A percentile compares a stretch with the other conserved stretches of the same genome.
Evolutionary conservation across 2,113 vertebrate genomes (phyloP).

Genomic region (Pterocles gutturalis): DNA sequence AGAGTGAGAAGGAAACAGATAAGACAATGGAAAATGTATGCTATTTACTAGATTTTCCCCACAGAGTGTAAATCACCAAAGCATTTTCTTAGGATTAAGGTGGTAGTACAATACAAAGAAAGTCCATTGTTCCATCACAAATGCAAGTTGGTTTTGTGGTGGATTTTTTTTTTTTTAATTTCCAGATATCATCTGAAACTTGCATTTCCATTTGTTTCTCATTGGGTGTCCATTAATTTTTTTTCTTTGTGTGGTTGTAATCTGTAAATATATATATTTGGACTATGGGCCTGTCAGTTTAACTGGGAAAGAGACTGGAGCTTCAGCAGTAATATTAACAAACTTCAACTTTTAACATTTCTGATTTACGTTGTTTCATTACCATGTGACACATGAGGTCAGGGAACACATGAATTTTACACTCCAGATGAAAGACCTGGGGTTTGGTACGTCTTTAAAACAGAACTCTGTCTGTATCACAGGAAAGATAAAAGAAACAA

Average conservation of each 20-base stretch:
- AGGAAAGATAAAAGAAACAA: slow-evolving; percentile 62
- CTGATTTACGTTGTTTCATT: slow-evolving; percentile 74
- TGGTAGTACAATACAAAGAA: background rate
- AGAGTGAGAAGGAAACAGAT: background rate
- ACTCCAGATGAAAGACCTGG: slow-evolving; percentile 65
- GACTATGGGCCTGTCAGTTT: slow-evolving; percentile 45
- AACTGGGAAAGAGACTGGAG: slow-evolving; percentile 37
- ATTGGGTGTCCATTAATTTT: slow-evolving; percentile 39
- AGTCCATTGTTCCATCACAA: background rate
- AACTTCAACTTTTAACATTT: slow-evolving; percentile 70
- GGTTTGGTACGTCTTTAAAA: slow-evolving; percentile 48
- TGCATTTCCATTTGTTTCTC: slow-evolving; percentile 41
- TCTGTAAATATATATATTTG: slow-evolving; percentile 65
- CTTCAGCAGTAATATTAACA: slow-evolving; percentile 71
- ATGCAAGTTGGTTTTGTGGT: background rate
- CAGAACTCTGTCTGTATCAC: slow-evolving; percentile 50
- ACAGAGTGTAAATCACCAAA: background rate
- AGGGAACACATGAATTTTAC: slow-evolving; percentile 71
- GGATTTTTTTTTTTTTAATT: background rate
- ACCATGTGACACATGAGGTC: slow-evolving; percentile 56
- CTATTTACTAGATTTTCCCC: background rate
- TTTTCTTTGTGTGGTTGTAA: background rate
- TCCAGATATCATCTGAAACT: slow-evolving; percentile 19
- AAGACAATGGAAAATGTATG: background rate
- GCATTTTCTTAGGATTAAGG: background rate